These are phyloP conservation scores for Elgaria multicarinata DNA, from an alignment of 2,113 vertebrate species.

Conservation along the genomic window DNA sequence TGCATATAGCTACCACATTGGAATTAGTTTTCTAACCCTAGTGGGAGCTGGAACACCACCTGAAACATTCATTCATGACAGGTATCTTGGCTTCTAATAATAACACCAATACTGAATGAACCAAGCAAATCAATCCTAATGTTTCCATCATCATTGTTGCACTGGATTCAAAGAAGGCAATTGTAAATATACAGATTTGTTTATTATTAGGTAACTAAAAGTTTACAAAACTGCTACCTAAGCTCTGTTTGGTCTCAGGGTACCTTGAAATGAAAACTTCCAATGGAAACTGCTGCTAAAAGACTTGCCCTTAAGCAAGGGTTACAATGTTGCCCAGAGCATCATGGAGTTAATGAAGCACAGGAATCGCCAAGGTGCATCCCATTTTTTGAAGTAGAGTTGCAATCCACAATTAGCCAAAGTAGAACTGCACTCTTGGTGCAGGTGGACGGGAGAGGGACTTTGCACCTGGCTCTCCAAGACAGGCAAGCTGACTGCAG, in stretches of 20 bases:
- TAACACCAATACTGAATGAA: neutral
- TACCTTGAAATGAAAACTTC: neutral
- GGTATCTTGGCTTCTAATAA: neutral
- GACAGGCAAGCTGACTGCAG: too few relatives aligned
- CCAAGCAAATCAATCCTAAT: neutral
- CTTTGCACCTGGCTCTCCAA: too few relatives aligned
- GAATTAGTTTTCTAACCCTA: neutral
- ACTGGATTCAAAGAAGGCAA: neutral
- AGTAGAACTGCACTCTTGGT: neutral
- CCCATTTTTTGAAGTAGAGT: neutral
- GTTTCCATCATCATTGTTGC: neutral
- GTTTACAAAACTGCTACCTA: neutral
- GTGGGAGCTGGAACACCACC: neutral
- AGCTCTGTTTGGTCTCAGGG: neutral
- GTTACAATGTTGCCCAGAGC: neutral
- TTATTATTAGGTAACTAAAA: neutral
- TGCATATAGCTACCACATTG: neutral
- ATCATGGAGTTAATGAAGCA: neutral
- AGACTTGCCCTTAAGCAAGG: neutral
- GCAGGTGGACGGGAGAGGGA: too few relatives aligned
- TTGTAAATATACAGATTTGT: neutral
- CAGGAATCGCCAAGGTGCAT: neutral
- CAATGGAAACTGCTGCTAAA: neutral
- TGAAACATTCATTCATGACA: too few relatives aligned
- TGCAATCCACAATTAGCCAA: neutral